Evolutionary conservation across 2,888 invertebrate species (phyloP).

Genomic region (Tetranychus truncatus): DNA sequence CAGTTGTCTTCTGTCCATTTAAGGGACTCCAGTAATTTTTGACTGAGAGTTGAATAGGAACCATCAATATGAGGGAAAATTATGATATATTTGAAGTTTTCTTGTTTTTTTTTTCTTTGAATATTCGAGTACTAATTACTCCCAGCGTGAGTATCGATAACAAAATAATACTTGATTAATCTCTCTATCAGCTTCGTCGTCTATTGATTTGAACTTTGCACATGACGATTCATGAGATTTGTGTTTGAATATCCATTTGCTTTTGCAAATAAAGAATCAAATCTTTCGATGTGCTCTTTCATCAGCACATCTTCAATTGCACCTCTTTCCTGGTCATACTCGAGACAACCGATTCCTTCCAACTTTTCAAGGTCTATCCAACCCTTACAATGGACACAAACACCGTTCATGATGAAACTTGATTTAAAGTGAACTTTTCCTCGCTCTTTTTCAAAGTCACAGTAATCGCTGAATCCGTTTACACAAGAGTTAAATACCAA

Average conservation of each 20-base stretch:
- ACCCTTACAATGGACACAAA: conserved; percentile 88
- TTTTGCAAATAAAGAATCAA: too few relatives aligned
- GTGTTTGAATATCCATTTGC: too few relatives aligned
- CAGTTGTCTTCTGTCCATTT: conserved; percentile 66
- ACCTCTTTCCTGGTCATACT: conserved; percentile 77
- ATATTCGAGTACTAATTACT: conserved; percentile 33
- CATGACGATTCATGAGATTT: too few relatives aligned
- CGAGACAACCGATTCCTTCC: conserved; percentile 80
- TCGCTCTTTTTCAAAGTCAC: conserved; percentile 78
- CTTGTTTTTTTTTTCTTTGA: conserved; percentile 30
- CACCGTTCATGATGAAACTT: conserved; percentile 90
- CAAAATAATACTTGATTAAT: conserved; percentile 46
- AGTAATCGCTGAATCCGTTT: conserved; percentile 40
- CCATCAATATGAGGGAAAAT: conserved; percentile 54
- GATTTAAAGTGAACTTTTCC: conserved; percentile 73
- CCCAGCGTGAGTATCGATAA: conserved; percentile 44
- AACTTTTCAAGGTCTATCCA: conserved; percentile 80
- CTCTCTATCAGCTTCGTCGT: not conserved
- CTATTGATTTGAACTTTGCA: too few relatives aligned
- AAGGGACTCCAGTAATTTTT: conserved; percentile 54
- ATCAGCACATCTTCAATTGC: conserved; percentile 67
- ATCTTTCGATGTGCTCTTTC: conserved; percentile 74
- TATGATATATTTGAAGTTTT: conserved; percentile 48
- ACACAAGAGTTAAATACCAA: conserved; percentile 47
- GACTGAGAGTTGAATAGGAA: conserved; percentile 54